These are phyloP conservation scores for Xiphophorus birchmanni DNA, from an alignment of 2,797 vertebrate genomes.

Conservation along the genomic window DNA sequence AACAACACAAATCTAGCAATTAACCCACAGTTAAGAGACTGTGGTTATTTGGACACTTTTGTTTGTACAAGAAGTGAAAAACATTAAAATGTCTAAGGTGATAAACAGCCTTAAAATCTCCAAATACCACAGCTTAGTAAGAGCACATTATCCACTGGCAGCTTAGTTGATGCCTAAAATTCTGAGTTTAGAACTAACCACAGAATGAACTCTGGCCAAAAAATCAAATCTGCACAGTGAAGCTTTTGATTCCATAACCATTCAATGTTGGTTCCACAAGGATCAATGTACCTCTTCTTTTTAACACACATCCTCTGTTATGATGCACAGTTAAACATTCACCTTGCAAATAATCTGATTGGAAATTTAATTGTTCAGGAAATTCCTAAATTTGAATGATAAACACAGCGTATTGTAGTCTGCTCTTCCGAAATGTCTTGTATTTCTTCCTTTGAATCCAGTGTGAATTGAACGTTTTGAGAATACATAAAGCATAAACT, in stretches of 20 bases:
- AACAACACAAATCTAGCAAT: constrained; percentile 69
- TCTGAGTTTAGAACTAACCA: background rate
- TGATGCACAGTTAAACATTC: background rate
- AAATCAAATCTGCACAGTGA: background rate
- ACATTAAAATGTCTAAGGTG: background rate
- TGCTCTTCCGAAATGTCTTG: background rate
- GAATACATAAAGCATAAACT: background rate
- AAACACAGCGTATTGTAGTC: background rate
- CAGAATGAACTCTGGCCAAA: background rate
- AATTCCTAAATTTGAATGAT: background rate
- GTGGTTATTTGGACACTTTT: constrained; percentile 55
- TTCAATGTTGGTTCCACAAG: background rate
- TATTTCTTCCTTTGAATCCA: background rate
- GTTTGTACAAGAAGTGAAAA: constrained; percentile 38
- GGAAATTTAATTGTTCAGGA: background rate
- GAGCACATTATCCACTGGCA: background rate
- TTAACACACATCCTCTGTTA: background rate
- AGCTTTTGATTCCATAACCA: background rate
- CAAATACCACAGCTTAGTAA: background rate
- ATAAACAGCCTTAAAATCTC: background rate
- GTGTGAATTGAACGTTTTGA: background rate
- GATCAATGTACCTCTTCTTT: background rate
- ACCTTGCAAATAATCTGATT: background rate
- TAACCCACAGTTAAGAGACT: constrained; percentile 38
- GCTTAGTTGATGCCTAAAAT: background rate